Evolutionary conservation across 2,113 vertebrate genomes (phyloP), one percentile per base, ranked within the genome.

Genomic region (Aegotheles bennettii): DNA sequence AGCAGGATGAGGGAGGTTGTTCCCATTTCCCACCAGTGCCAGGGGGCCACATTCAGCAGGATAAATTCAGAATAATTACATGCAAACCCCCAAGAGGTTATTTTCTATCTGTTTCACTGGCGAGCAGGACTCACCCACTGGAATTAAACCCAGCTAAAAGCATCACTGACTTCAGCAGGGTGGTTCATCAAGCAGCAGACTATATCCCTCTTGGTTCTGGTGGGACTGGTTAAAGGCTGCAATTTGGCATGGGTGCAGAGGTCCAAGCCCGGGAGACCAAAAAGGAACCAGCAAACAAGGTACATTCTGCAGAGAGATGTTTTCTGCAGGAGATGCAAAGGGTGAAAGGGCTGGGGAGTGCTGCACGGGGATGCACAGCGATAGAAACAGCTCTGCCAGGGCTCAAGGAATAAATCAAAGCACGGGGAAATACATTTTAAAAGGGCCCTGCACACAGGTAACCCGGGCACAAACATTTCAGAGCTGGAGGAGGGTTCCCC

Each of bases 301-400:
- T 16, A 38, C 23, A 8, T 50, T 50, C 33, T 56, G 64, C 47
- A 0, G 4, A 50, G 4, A 50, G n/a, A 38, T 17, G 51, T 36
- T 38, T 82, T 42, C 53, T 42, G 16, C 40, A n/a, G 35, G 47
- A 42, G 36, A 50, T 40, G 51, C 11, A 54, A 71, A 51, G 0
- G 9, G n/a, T 6, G 23, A 29, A 42, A 28, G 8, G 38, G 31
- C 21, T 21, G 36, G 56, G 14, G 15, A 47, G 8, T 14, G 8
- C 6, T 48, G 1, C 38, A 31, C 1, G 0, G 3, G 31, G 51
- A 28, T 35, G 17, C 2, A 36, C 9, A 24, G 57, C 0, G 1
- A 61, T 13, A 9, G 3, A 26, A 60, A 48, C 16, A 60, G 28
- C 47, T 73, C 47, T 33, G 51, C 28, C 47, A 26, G 11, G 31